Evolutionary conservation across 2,797 vertebrate species (phyloP), one percentile per base, ranked within the genome.

Genomic region (Myripristis murdjan): DNA sequence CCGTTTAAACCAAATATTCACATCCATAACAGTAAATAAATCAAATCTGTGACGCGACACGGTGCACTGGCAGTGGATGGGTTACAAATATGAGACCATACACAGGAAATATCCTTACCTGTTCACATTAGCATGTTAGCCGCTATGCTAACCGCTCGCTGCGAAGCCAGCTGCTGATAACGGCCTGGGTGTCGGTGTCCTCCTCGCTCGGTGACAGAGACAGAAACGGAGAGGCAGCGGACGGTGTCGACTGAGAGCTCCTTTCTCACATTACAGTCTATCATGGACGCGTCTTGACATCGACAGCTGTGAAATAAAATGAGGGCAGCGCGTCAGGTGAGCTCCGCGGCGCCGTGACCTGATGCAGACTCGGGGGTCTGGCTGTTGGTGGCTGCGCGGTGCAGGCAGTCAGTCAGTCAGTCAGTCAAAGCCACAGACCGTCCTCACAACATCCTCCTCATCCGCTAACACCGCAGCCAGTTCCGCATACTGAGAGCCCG

Each of bases 401-500:
- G n/a, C n/a, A n/a, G n/a, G n/a, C n/a, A n/a, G n/a, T n/a, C n/a
- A n/a, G 51, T 24, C 35, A 64, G 62, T 82, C 73, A 46, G 58
- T 81, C 77, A 75, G 69, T 62, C 73, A 44, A n/a, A 44, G 44
- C 58, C 79, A 87, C 23, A 24, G 24, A 87, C 83, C 89, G 35
- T 83, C 86, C 82, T 89, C 84, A 87, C 83, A 62, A 55, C 52
- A 82, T 88, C 88, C 85, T 84, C 84, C 64, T 86, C 82, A 49
- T 81, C 53, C n/a, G 67, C 73, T 60, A 68, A 14, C 69, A 55
- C 81, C 66, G 77, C 76, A 69, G 76, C 64, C 82, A 93, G 92
- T 94, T 95, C 92, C 89, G 89, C 89, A 85, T 83, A 81, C 77
- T 60, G 31, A 65, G 28, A 41, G 46, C 20, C 24, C 41, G 39